Evolutionary conservation across 2,797 vertebrate species (phyloP).

Genomic region (Coregonus sp.): DNA sequence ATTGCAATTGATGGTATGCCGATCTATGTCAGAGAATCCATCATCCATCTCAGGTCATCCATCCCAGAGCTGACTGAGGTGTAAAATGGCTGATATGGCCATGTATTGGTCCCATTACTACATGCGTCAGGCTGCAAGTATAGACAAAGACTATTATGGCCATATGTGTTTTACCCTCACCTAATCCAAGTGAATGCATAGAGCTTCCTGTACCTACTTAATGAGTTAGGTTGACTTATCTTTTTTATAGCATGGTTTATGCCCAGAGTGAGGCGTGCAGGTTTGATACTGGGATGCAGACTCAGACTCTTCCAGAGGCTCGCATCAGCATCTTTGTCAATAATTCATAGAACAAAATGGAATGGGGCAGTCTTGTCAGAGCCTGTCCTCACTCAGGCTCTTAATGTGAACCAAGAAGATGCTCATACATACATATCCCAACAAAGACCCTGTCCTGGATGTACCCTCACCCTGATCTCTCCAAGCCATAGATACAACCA

Average conservation of each 20-base stretch:
- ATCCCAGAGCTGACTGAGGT: constrained; percentile 63
- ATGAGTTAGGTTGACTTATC: not conserved
- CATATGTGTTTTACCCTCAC: not conserved
- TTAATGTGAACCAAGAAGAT: constrained; percentile 38
- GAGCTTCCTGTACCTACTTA: not conserved
- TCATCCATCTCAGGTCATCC: constrained; percentile 57
- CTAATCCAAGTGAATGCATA: not conserved
- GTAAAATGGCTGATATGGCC: constrained; percentile 76
- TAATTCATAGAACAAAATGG: constrained; percentile 77
- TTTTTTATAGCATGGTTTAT: not conserved
- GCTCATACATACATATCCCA: not conserved
- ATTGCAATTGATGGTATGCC: not conserved
- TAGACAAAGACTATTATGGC: constrained; percentile 8
- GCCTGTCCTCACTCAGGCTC: constrained; percentile 52
- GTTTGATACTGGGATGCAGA: not conserved
- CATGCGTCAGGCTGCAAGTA: constrained; percentile 33
- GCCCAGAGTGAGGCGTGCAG: not conserved
- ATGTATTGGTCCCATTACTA: constrained; percentile 51
- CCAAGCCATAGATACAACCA: constrained; percentile 32
- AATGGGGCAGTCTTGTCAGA: constrained; percentile 64
- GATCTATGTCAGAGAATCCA: not conserved
- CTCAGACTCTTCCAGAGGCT: constrained; percentile 19
- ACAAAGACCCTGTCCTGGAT: no score
- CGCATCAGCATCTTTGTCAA: constrained; percentile 74
- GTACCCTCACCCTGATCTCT: not conserved